These are phyloP conservation scores for Psittacara wagleri DNA, from an alignment of 2,113 vertebrate species.

Conservation along the genomic window DNA sequence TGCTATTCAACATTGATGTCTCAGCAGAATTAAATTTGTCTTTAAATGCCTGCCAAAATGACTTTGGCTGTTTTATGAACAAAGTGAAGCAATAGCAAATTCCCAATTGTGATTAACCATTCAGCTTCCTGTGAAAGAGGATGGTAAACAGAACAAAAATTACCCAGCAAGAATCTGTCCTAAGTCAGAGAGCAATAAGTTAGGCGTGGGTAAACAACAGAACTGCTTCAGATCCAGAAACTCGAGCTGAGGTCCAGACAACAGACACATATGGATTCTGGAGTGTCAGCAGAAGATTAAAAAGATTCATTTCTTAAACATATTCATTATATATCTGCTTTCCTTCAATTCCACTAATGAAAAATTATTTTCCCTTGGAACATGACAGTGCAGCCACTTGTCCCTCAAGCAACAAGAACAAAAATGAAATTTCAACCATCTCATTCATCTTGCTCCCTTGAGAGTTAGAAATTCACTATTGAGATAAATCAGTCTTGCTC, in stretches of 20 bases:
- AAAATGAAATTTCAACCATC: background rate
- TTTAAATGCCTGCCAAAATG: background rate
- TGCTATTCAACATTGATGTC: background rate
- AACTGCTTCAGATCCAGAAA: background rate
- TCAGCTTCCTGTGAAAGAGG: background rate
- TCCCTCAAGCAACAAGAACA: background rate
- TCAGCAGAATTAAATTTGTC: conserved; percentile 28
- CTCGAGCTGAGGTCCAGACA: background rate
- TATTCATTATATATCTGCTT: background rate
- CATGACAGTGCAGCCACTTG: background rate
- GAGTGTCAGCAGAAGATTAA: background rate
- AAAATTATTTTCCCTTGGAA: background rate
- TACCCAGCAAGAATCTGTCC: background rate
- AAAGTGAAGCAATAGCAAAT: background rate
- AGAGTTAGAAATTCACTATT: background rate
- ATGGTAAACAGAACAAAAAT: background rate
- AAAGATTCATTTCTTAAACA: background rate
- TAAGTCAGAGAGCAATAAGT: background rate
- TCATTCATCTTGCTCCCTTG: background rate
- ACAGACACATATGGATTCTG: background rate
- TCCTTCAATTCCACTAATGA: background rate
- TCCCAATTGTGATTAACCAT: background rate
- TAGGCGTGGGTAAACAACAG: background rate
- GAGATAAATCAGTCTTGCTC: background rate
- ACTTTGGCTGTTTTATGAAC: background rate